These are phyloP conservation scores for Polypterus senegalus DNA, from an alignment of 2,113 vertebrate genomes.

Conservation along the genomic window DNA sequence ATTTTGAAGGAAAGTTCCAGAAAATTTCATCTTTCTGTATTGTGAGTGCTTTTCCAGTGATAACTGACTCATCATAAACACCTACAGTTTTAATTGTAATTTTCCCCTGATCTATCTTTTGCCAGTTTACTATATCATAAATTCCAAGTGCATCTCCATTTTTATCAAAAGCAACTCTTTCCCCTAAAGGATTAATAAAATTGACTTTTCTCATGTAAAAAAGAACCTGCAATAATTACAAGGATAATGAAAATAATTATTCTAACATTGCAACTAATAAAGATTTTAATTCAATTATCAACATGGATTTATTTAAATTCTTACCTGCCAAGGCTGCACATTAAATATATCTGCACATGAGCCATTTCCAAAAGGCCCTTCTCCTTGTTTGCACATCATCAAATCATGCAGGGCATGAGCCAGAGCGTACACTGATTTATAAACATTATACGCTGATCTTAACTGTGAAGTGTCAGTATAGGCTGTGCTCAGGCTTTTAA, in stretches of 20 bases:
- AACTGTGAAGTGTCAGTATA: neutral
- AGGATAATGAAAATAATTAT: neutral
- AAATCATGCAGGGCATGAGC: neutral
- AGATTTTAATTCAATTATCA: neutral
- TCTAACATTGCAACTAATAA: neutral
- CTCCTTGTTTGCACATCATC: neutral
- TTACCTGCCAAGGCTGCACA: constrained; percentile 10
- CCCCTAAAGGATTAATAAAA: constrained; percentile 41
- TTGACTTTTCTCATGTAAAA: constrained; percentile 41
- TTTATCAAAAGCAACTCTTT: constrained; percentile 44
- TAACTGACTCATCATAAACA: constrained; percentile 28
- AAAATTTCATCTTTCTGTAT: constrained; percentile 35
- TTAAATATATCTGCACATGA: constrained; percentile 1
- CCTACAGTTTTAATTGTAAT: constrained; percentile 32
- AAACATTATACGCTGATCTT: neutral
- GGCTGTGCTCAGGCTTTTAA: neutral
- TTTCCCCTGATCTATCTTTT: constrained; percentile 28
- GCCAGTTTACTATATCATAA: constrained; percentile 52
- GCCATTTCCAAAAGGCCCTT: neutral
- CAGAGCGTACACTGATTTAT: neutral
- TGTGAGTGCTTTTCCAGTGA: constrained; percentile 26
- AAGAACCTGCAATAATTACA: constrained; percentile 24
- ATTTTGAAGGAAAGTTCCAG: constrained; percentile 33
- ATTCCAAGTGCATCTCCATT: constrained; percentile 47
- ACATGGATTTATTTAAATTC: neutral